Percentiles rank a stretch among this genome's conserved stretches.
Conservation (phyloP, 2,797 vertebrate genomes). For the Poecilia picta region DNA sequence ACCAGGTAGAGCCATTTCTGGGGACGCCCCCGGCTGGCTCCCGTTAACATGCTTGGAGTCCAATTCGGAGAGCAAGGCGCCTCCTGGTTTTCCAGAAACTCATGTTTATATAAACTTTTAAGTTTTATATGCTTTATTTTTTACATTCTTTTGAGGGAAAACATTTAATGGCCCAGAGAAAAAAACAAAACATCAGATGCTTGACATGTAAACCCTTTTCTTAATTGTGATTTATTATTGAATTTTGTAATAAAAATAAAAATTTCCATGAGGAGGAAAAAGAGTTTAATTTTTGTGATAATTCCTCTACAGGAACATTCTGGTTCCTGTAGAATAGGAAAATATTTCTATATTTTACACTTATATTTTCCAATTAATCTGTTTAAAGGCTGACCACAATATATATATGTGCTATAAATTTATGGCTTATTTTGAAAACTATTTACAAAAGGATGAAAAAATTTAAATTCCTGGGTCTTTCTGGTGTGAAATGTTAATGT, state of each 20-base stretch:
- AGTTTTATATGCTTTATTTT: neutral
- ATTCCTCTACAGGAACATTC: neutral
- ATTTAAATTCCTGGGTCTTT: neutral
- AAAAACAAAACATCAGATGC: neutral
- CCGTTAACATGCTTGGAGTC: conserved; percentile 85
- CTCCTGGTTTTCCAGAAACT: conserved; percentile 68
- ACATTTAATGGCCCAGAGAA: neutral
- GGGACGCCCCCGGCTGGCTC: conserved; percentile 81
- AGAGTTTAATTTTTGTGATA: neutral
- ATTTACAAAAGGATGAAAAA: neutral
- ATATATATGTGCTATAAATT: neutral
- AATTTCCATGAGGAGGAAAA: neutral
- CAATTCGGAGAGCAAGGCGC: conserved; percentile 76
- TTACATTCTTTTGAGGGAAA: neutral
- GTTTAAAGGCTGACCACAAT: neutral
- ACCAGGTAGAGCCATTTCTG: too few species aligned
- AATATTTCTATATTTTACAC: neutral
- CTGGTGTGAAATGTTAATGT: neutral
- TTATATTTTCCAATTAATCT: too few species aligned
- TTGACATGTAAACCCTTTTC: neutral
- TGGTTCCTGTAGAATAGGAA: neutral
- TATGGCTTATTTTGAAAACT: neutral
- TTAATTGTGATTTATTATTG: neutral
- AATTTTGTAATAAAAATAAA: conserved; percentile 19
- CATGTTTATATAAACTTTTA: neutral